Conservation (phyloP, 2,888 invertebrate genomes). For the Pterobdella sp. region DNA sequence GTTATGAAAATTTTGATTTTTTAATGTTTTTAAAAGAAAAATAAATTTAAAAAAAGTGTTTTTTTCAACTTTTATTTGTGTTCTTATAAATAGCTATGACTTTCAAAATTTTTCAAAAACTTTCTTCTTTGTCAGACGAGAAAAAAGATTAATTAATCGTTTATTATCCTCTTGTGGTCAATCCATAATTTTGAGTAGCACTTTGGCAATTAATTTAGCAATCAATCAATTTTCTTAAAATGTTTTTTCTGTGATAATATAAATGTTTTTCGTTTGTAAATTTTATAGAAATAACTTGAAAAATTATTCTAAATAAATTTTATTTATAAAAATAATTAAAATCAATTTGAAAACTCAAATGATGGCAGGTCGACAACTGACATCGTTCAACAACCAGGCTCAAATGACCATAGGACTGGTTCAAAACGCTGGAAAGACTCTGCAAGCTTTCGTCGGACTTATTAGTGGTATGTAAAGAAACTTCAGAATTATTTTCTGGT, state of each 20-base stretch:
- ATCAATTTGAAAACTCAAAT: neutral
- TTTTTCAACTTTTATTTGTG: too few relatives aligned
- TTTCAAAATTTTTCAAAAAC: neutral
- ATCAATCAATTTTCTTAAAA: neutral
- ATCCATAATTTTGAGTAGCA: too few relatives aligned
- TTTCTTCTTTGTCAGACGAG: neutral
- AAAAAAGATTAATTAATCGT: neutral
- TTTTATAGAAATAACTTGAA: neutral
- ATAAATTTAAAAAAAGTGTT: too few relatives aligned
- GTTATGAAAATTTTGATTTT: too few relatives aligned
- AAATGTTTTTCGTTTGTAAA: too few relatives aligned
- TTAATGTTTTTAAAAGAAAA: neutral
- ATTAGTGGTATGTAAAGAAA: conserved; percentile 21
- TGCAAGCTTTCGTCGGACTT: conserved; percentile 28
- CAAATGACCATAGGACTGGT: conserved; percentile 26
- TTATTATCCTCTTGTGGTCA: neutral
- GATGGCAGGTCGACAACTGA: conserved; percentile 26
- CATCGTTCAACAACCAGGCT: conserved; percentile 29
- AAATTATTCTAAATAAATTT: neutral
- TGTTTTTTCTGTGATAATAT: neutral
- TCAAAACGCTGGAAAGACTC: conserved; percentile 6
- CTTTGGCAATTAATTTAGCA: neutral
- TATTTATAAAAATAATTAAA: neutral
- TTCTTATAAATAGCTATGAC: neutral
- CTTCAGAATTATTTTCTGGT: too few relatives aligned